Evolutionary conservation across 2,888 invertebrate species (phyloP).

Genomic region (Hermodice carunculata): DNA sequence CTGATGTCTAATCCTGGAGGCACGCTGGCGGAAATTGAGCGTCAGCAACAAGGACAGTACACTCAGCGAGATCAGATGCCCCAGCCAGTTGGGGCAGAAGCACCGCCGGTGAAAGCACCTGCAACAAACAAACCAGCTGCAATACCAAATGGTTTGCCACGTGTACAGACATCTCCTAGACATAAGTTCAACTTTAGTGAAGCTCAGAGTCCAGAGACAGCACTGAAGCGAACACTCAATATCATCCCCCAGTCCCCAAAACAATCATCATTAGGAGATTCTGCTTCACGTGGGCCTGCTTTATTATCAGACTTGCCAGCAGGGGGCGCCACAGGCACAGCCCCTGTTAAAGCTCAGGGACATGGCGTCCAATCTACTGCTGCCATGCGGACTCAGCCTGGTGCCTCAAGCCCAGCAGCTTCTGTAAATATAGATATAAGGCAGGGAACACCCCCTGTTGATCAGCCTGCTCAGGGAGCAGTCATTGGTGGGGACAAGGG

Average conservation of each 20-base stretch:
- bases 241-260: constrained; percentile 20
- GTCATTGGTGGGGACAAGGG: not conserved
- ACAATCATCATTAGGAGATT: not conserved
- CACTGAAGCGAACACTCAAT: constrained; percentile 38
- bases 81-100: constrained; percentile 23
- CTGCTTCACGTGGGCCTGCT: not conserved
- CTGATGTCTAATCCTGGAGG: constrained; percentile 88
- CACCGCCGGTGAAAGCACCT: not conserved
- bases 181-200: too few relatives aligned
- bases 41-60: constrained; percentile 30
- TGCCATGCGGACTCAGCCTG: too few relatives aligned
- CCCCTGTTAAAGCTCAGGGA: not conserved
- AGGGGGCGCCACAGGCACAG: not conserved
- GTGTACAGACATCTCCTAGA: not conserved
- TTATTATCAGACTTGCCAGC: not conserved
- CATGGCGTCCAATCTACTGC: not conserved
- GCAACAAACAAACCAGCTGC: too few relatives aligned
- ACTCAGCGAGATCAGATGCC: constrained; percentile 26
- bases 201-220: constrained; percentile 39
- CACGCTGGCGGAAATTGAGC: constrained; percentile 89
- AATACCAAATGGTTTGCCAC: not conserved
- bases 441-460: too few relatives aligned
- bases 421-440: too few relatives aligned
- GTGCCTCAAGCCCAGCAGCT: too few relatives aligned
- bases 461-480: too few relatives aligned